Evolutionary conservation across 2,888 invertebrate genomes (phyloP).

Genomic region (Linnaemya vulpina): DNA sequence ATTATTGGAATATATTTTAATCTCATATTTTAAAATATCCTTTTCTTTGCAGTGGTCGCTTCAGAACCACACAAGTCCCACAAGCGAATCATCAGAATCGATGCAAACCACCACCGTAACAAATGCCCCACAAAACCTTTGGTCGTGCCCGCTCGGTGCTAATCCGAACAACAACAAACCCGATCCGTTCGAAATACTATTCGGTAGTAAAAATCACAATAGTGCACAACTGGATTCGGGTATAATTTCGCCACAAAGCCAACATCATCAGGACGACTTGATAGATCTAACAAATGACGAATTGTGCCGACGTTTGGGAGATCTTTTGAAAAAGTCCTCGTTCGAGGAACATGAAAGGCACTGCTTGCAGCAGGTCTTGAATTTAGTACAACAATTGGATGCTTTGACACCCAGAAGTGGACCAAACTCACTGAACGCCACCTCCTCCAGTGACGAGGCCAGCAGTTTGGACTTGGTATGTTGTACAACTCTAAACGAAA

Average conservation of each 20-base stretch:
- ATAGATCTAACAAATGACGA: slow-evolving; percentile 76
- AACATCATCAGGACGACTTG: slow-evolving; percentile 76
- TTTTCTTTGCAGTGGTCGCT: slow-evolving; percentile 79
- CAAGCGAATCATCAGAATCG: slow-evolving; percentile 68
- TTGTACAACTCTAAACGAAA: slow-evolving; percentile 67
- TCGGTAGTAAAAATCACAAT: slow-evolving; percentile 67
- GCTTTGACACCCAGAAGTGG: slow-evolving; percentile 81
- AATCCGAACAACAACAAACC: slow-evolving; percentile 47
- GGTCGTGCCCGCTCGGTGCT: slow-evolving; percentile 74
- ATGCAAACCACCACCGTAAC: slow-evolving; percentile 57
- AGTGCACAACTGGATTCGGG: slow-evolving; percentile 75
- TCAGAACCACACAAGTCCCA: slow-evolving; percentile 77
- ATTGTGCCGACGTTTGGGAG: slow-evolving; percentile 76
- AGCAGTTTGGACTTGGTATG: slow-evolving; percentile 84
- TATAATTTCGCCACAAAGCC: slow-evolving; percentile 77
- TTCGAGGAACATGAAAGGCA: slow-evolving; percentile 85
- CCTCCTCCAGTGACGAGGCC: slow-evolving; percentile 84
- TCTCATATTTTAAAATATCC: too few relatives aligned
- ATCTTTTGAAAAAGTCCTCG: slow-evolving; percentile 78
- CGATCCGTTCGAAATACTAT: slow-evolving; percentile 74
- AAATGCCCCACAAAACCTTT: slow-evolving; percentile 76
- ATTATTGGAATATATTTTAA: too few relatives aligned
- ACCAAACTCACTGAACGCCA: slow-evolving; percentile 75
- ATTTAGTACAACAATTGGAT: slow-evolving; percentile 86
- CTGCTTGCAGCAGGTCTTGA: slow-evolving; percentile 86